phyloP scores from a whole-genome alignment of 2,113 vertebrate species.

The Petroica traversi region DNA sequence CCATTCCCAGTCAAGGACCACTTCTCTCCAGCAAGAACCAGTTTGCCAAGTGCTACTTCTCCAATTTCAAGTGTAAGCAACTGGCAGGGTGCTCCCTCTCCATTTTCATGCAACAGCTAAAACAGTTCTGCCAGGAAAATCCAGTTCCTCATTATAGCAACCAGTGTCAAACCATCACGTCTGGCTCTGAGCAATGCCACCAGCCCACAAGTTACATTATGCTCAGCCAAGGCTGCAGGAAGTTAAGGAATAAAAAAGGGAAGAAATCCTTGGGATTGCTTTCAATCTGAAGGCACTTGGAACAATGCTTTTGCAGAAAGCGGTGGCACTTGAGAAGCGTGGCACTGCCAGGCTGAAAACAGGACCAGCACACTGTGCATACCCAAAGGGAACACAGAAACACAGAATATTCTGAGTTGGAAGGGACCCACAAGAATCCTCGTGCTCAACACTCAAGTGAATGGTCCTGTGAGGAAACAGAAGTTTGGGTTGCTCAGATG shows the following conservation, averaged over 20 bases:
- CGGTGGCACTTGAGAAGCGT: accelerated
- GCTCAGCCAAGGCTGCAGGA: neutral
- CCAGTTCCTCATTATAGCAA: neutral
- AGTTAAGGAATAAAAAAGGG: neutral
- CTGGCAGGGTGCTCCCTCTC: neutral
- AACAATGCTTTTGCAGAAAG: neutral
- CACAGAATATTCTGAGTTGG: neutral
- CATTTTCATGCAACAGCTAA: neutral
- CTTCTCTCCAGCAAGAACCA: neutral
- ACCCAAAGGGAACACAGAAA: neutral
- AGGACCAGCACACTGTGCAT: accelerated
- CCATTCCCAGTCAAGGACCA: neutral
- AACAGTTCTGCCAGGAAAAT: neutral
- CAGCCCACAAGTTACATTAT: accelerated
- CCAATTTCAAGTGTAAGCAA: neutral
- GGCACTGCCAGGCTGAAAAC: neutral
- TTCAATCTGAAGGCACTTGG: neutral
- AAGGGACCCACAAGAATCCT: neutral
- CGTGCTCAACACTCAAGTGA: accelerated
- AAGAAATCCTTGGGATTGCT: neutral
- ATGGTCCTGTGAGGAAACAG: neutral
- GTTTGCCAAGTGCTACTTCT: neutral
- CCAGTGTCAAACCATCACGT: neutral
- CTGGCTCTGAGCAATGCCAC: neutral
- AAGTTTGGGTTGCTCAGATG: neutral